A percentile compares a stretch with the other conserved stretches of the same genome.
Evolutionary conservation across 2,888 invertebrate species (phyloP).

Genomic region (Drosophila prostipennis): DNA sequence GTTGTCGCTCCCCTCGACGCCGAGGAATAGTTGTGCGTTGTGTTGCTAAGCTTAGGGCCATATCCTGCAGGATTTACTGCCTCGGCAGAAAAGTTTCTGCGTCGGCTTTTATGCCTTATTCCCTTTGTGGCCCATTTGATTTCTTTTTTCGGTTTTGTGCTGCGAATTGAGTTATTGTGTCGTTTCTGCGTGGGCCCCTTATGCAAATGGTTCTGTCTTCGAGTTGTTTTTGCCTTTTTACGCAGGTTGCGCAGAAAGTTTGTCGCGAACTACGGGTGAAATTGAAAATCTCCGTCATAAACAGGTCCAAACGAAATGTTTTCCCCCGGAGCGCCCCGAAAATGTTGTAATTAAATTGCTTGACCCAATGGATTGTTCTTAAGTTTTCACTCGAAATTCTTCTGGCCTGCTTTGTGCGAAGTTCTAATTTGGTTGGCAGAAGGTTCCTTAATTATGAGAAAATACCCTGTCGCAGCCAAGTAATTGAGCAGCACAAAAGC

Average conservation of each 20-base stretch:
- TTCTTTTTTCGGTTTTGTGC: slow-evolving; percentile 48
- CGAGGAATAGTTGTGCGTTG: slow-evolving; percentile 62
- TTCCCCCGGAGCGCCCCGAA: slow-evolving; percentile 33
- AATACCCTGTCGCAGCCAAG: slow-evolving; percentile 6
- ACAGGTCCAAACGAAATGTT: slow-evolving; percentile 24
- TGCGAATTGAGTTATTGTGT: slow-evolving; percentile 75
- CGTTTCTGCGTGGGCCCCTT: slow-evolving; percentile 39
- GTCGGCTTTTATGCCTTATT: slow-evolving; percentile 43
- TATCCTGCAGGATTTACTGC: slow-evolving; percentile 47
- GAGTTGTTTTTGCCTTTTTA: slow-evolving; percentile 46
- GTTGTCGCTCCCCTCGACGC: slow-evolving; percentile 57
- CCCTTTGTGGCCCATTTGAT: slow-evolving; percentile 54
- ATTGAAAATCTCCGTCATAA: slow-evolving; percentile 43
- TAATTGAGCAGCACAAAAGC: slow-evolving; percentile 36
- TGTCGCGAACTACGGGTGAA: slow-evolving; percentile 24
- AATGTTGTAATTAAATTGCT: slow-evolving; percentile 67
- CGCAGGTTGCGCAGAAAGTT: slow-evolving; percentile 41
- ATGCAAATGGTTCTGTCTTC: slow-evolving; percentile 44
- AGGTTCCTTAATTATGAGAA: slow-evolving; percentile 26
- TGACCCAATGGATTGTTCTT: slow-evolving; percentile 62
- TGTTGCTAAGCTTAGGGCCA: slow-evolving; percentile 50
- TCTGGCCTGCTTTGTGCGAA: slow-evolving; percentile 16
- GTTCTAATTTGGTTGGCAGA: slow-evolving; percentile 38
- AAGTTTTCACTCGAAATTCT: slow-evolving; percentile 17
- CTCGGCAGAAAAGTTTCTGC: slow-evolving; percentile 51